Evolutionary conservation across 2,797 vertebrate species (phyloP), one percentile per base, ranked within the genome.

Genomic region (Chanos chanos): DNA sequence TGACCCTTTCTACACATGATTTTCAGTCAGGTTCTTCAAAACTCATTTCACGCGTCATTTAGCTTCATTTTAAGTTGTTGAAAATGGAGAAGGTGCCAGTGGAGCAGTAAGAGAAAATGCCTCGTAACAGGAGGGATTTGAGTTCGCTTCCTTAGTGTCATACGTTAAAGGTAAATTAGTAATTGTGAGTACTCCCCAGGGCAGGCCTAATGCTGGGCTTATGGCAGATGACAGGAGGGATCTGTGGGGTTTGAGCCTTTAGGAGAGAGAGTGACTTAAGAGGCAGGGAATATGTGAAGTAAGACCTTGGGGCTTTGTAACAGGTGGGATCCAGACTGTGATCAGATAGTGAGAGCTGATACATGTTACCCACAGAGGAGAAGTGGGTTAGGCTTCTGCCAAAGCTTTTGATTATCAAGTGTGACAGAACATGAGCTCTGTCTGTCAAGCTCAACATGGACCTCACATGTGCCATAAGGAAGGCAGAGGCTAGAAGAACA

Each of bases 271-370:
- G n/a, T n/a, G n/a, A n/a, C n/a, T n/a, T 21, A 51, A 70, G 48
- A 54, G 21, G 37, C 36, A 15, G 30, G 47, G 53, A 22, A 22
- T 53, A 30, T 31, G 18, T 16, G 13, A 12, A 28, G 37, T 55
- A 30, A 33, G 28, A 28, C 24, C n/a, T 18, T 22, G 57, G 56
- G 52, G n/a, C 13, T 15, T 13, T 22, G n/a, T 5, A 70, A 53
- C 77, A 74, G 74, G 51, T 79, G 74, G 58, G 27, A n/a, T n/a
- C n/a, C n/a, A 74, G 33, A 40, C 49, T 45, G 58, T 27, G 16
- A 34, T 53, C 28, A 64, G 25, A 56, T 31, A 43, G 8, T 16
- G 61, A 55, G 28, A 62, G 22, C 34, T 62, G 69, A 71, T 62
- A 53, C 60, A 58, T 57, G 28, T 51, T 49, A 21, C 36, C 48